phyloP scores from a whole-genome alignment of 1,140 invertebrate species.

The Ylistrum balloti region DNA sequence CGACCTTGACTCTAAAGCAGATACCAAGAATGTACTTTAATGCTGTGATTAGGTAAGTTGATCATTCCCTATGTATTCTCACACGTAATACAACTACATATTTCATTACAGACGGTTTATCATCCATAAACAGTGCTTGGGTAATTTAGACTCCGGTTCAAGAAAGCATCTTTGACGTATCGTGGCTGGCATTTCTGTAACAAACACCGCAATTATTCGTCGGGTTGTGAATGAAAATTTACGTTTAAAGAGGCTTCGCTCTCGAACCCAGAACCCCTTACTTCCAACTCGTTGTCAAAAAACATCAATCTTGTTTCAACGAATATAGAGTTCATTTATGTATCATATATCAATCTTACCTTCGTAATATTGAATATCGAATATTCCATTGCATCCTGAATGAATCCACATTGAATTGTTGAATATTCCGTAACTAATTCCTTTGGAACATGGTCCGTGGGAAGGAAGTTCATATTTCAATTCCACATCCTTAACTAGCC shows the following conservation, averaged over 20 bases:
- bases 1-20: slow-evolving; percentile 25
- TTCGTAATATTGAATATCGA: slow-evolving; percentile 29
- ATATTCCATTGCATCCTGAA: slow-evolving; percentile 10
- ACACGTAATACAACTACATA: background rate
- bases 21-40: background rate
- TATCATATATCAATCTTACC: background rate
- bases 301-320: too few relatives aligned
- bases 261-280: too few relatives aligned
- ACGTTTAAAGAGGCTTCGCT: too few relatives aligned
- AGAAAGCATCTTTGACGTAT: too few relatives aligned
- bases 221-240: too few relatives aligned
- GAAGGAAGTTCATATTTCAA: slow-evolving; percentile 2
- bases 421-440: slow-evolving; percentile 20
- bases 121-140: too few relatives aligned
- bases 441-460: background rate
- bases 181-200: too few relatives aligned
- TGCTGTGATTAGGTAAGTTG: background rate
- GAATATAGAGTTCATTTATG: too few relatives aligned
- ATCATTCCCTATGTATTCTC: background rate
- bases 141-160: too few relatives aligned
- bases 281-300: too few relatives aligned
- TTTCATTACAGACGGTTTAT: background rate
- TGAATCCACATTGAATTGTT: slow-evolving; percentile 27
- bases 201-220: too few relatives aligned
- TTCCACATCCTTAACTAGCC: slow-evolving; percentile 24